Evolutionary conservation across 2,797 vertebrate species (phyloP), one percentile per base, ranked within the genome.

Genomic region (Gymnodraco acuticeps): DNA sequence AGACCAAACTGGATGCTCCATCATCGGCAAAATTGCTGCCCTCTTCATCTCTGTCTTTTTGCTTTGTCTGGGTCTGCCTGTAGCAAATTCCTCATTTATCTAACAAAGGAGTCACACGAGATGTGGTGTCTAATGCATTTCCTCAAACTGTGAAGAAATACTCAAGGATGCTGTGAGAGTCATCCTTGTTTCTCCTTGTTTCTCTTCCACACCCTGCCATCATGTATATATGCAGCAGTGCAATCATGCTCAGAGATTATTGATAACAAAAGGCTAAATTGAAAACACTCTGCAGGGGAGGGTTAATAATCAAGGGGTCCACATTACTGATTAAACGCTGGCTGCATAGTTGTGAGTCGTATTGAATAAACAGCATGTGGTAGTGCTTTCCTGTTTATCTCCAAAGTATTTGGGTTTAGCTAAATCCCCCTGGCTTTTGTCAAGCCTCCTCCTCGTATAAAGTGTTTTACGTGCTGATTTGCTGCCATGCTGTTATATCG

Each of bases 221-320:
- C 59, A 23, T 78, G 58, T 73, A 45, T 17, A 60, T 82, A 78
- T 68, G 75, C 90, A 83, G 80, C 73, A 3, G 56, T 83, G 89
- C 87, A 90, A 84, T 90, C 88, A 86, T 53, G 80, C 86, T 83
- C 59, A 27, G 80, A 83, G 82, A 89, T 91, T 89, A 92, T 84
- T 84, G 87, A 89, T 87, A 85, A 91, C 89, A 92, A 91, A 90
- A 88, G 71, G 80, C 65, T 63, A 81, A 87, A 90, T 85, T 84
- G 87, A 87, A 90, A 91, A 78, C 82, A 79, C 88, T 91, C 87
- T 72, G 67, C 79, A 65, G 83, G 80, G 88, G 80, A 78, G 80
- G 78, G 80, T 89, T 91, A 87, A 91, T 89, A 87, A 88, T 89
- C 86, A 87, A 89, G 78, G 81, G 68, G 77, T 80, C 71, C 66